These are phyloP conservation scores for Spisula subtruncata DNA, from an alignment of 2,888 invertebrate genomes.

Conservation along the genomic window DNA sequence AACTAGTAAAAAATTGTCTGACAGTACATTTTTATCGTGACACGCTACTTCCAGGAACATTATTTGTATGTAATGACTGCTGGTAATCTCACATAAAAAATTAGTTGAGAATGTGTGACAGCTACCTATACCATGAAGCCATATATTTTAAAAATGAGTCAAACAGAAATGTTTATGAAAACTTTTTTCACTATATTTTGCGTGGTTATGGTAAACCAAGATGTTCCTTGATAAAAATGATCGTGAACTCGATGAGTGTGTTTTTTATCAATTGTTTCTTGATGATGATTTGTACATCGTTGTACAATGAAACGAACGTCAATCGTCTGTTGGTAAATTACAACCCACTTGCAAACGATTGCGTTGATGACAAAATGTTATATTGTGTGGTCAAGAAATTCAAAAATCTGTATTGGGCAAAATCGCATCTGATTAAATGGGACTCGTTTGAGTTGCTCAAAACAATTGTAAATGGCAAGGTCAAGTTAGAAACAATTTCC, in stretches of 20 bases:
- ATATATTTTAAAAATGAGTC: neutral
- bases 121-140: neutral
- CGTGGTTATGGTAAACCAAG: slow-evolving; percentile 13
- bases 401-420: slow-evolving; percentile 41
- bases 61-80: no score
- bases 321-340: slow-evolving; percentile 43
- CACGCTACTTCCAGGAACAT: no score
- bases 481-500: slow-evolving; percentile 14
- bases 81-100: no score
- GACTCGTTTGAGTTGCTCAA: slow-evolving; percentile 13
- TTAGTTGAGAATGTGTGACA: neutral
- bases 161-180: neutral
- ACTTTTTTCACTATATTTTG: neutral
- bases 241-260: slow-evolving; percentile 7
- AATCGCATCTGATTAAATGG: slow-evolving; percentile 28
- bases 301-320: slow-evolving; percentile 20
- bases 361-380: neutral
- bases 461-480: neutral
- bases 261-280: slow-evolving; percentile 20
- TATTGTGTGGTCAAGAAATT: slow-evolving; percentile 32
- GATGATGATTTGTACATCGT: neutral
- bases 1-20: slow-evolving; percentile 16
- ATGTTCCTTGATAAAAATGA: neutral
- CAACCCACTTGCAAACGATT: neutral
- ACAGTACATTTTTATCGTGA: slow-evolving; percentile 3